phyloP scores from a whole-genome alignment of 2,888 invertebrate species.

The Stomorhina lunata region DNA sequence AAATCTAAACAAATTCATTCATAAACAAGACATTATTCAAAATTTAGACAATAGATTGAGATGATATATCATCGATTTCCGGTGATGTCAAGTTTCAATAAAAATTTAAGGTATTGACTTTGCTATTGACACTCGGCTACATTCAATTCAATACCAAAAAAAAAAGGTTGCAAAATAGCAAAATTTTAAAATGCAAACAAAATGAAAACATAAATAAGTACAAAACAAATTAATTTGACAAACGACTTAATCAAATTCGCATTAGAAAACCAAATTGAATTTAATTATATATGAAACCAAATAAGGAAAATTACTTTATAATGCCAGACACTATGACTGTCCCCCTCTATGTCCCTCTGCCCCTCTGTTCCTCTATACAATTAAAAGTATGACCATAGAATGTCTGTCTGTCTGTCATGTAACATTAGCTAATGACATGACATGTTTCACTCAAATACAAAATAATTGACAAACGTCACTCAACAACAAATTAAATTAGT shows the following conservation, averaged over 20 bases:
- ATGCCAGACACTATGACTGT: neutral
- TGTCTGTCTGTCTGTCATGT: neutral
- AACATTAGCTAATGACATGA: neutral
- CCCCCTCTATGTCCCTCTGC: neutral
- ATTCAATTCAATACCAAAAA: neutral
- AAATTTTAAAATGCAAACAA: neutral
- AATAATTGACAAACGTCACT: conserved; percentile 53
- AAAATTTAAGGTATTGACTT: neutral
- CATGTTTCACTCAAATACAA: neutral
- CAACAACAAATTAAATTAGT: conserved; percentile 45
- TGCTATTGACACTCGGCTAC: neutral
- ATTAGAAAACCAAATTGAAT: conserved; percentile 56
- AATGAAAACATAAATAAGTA: conserved; percentile 35
- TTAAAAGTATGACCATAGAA: neutral
- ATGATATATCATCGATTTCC: conserved; percentile 22
- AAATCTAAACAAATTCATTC: neutral
- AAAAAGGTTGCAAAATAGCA: neutral
- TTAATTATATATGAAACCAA: conserved; percentile 25
- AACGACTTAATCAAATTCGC: conserved; percentile 69
- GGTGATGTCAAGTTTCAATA: conserved; percentile 42
- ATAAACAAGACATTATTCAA: conserved; percentile 27
- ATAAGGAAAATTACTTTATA: conserved; percentile 19
- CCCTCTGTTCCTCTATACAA: neutral
- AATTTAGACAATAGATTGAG: neutral
- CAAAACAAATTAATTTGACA: conserved; percentile 36